A percentile compares a stretch with the other conserved stretches of the same genome.
Conservation (phyloP, 1,140 invertebrate genomes). For the Trachelipus rathkii region DNA sequence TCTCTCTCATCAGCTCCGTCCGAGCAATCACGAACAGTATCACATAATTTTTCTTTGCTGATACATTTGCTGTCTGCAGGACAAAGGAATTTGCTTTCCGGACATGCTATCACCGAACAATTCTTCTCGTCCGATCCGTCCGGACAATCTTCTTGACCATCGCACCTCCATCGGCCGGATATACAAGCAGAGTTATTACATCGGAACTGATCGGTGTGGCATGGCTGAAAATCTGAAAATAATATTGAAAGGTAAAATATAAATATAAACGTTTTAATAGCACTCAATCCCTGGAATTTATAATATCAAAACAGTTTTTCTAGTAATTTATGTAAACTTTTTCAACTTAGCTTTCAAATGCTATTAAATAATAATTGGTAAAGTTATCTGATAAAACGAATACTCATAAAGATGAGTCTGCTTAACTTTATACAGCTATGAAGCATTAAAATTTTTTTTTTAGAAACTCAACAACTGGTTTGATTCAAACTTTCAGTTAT, state of each 20-base stretch:
- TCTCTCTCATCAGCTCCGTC: slow-evolving; percentile 84
- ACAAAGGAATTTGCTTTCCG: slow-evolving; percentile 86
- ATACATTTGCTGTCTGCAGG: slow-evolving; percentile 77
- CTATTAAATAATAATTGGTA: too few relatives aligned
- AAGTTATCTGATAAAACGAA: too few relatives aligned
- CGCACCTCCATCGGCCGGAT: slow-evolving; percentile 60
- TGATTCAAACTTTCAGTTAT: too few relatives aligned
- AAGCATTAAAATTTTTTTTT: too few relatives aligned
- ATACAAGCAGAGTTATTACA: slow-evolving; percentile 92
- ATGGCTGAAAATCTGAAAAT: slow-evolving; percentile 74
- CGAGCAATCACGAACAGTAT: slow-evolving; percentile 80
- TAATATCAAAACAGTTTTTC: too few relatives aligned
- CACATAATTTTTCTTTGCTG: slow-evolving; percentile 77
- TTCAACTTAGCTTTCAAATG: too few relatives aligned
- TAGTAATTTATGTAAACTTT: too few relatives aligned
- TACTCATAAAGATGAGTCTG: too few relatives aligned
- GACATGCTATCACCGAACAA: slow-evolving; percentile 82
- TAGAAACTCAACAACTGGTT: too few relatives aligned
- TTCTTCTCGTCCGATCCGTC: slow-evolving; percentile 73
- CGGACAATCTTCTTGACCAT: slow-evolving; percentile 52
- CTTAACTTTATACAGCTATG: too few relatives aligned
- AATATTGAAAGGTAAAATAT: background rate
- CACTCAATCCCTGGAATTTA: too few relatives aligned
- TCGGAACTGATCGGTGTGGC: slow-evolving; percentile 83
- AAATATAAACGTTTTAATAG: too few relatives aligned